Conservation (phyloP, 2,888 invertebrate genomes). For the Mythimna albipuncta region DNA sequence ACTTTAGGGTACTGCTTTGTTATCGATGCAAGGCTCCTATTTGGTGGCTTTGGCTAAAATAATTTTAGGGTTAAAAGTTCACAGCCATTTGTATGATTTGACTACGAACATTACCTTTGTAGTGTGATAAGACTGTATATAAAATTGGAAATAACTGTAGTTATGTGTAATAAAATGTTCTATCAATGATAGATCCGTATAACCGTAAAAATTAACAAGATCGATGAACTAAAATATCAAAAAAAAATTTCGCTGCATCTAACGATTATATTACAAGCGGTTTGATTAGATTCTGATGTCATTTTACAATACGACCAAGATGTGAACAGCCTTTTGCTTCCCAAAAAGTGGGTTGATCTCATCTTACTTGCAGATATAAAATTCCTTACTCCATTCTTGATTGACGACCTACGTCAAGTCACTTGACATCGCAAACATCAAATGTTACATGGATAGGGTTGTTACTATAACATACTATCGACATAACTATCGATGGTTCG, state of each 20-base stretch:
- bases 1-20: constrained; percentile 27
- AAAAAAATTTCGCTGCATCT: constrained; percentile 16
- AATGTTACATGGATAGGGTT: constrained; percentile 19
- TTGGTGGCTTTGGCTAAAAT: neutral
- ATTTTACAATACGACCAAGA: neutral
- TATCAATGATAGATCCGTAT: constrained; percentile 25
- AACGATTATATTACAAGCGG: neutral
- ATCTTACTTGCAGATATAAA: neutral
- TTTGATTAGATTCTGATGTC: constrained; percentile 27
- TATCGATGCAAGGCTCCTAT: constrained; percentile 30
- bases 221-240: constrained; percentile 14
- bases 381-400: neutral
- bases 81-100: neutral
- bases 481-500: constrained; percentile 63
- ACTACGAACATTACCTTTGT: neutral
- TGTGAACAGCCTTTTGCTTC: neutral
- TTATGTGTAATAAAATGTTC: constrained; percentile 7
- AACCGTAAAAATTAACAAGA: constrained; percentile 27
- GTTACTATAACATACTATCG: constrained; percentile 38
- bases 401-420: neutral
- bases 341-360: neutral
- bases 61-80: constrained; percentile 27
- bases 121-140: neutral
- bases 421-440: neutral
- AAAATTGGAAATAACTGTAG: neutral